Percentiles rank a stretch among this genome's conserved stretches.
Conservation (phyloP, 2,113 vertebrate species). For the Myiopsitta monachus region DNA sequence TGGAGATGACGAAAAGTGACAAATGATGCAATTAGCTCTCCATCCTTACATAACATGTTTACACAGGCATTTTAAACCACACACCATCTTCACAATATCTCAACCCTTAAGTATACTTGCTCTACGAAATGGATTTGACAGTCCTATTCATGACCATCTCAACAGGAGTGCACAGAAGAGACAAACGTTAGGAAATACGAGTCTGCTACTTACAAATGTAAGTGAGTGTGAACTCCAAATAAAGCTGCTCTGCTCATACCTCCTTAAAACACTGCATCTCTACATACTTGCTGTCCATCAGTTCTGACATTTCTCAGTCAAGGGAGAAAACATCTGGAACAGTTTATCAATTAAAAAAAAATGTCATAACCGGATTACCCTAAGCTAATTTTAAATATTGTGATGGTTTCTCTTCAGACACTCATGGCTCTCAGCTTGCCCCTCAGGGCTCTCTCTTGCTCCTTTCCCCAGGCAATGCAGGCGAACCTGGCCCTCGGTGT, state of each 20-base stretch:
- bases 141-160: conserved; percentile 42
- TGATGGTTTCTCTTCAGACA: conserved; percentile 45
- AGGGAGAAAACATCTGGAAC: conserved; percentile 37
- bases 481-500: conserved; percentile 25
- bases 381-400: conserved; percentile 24
- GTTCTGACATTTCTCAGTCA: conserved; percentile 46
- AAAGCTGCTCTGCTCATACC: conserved; percentile 44
- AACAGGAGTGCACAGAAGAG: conserved; percentile 57
- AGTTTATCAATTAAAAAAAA: conserved; percentile 35
- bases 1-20: conserved; percentile 46
- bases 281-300: conserved; percentile 49
- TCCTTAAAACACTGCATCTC: conserved; percentile 54
- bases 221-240: conserved; percentile 24
- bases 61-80: conserved; percentile 41
- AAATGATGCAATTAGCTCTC: conserved; percentile 47
- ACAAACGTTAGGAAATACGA: conserved; percentile 57
- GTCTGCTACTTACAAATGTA: conserved; percentile 63
- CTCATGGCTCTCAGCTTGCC: neutral
- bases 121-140: conserved; percentile 47
- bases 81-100: conserved; percentile 24
- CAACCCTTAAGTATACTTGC: conserved; percentile 16
- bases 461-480: neutral
- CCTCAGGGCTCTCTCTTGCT: neutral
- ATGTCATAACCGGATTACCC: neutral
- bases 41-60: conserved; percentile 61